Evolutionary conservation across 2,797 vertebrate species (phyloP).

Genomic region (Fistularia tabacaria): DNA sequence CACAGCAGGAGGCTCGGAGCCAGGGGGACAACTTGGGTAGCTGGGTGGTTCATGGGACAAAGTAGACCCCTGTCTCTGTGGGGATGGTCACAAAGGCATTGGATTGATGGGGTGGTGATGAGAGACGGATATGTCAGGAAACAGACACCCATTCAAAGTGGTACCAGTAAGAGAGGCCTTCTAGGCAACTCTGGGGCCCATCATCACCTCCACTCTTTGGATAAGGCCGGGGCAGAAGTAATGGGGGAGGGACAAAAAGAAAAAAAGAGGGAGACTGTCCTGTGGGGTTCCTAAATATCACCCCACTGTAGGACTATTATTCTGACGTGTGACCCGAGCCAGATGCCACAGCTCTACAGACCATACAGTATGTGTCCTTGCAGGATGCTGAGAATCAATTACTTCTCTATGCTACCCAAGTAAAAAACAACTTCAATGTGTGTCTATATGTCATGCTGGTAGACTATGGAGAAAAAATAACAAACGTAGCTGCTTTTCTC

Average conservation of each 20-base stretch:
- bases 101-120: constrained; percentile 79
- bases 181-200: constrained; percentile 51
- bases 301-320: constrained; percentile 60
- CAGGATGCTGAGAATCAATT: constrained; percentile 49
- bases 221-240: constrained; percentile 19
- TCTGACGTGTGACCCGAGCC: constrained; percentile 43
- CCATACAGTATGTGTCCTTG: constrained; percentile 34
- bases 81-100: constrained; percentile 59
- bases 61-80: constrained; percentile 70
- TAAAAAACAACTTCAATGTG: constrained; percentile 23
- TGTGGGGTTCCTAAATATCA: constrained; percentile 42
- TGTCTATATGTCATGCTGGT: constrained; percentile 19
- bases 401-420: constrained; percentile 36
- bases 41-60: constrained; percentile 59
- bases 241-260: constrained; percentile 28
- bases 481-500: constrained; percentile 31
- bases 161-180: constrained; percentile 60
- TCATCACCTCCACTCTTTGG: constrained; percentile 59
- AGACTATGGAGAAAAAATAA: constrained; percentile 34
- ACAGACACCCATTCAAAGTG: constrained; percentile 75
- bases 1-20: constrained; percentile 41
- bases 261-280: constrained; percentile 30
- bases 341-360: constrained; percentile 33
- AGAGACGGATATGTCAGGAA: constrained; percentile 74
- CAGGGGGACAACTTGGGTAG: constrained; percentile 28